Evolutionary conservation across 2,888 invertebrate genomes (phyloP).

Genomic region (Oxyteleia sp.): DNA sequence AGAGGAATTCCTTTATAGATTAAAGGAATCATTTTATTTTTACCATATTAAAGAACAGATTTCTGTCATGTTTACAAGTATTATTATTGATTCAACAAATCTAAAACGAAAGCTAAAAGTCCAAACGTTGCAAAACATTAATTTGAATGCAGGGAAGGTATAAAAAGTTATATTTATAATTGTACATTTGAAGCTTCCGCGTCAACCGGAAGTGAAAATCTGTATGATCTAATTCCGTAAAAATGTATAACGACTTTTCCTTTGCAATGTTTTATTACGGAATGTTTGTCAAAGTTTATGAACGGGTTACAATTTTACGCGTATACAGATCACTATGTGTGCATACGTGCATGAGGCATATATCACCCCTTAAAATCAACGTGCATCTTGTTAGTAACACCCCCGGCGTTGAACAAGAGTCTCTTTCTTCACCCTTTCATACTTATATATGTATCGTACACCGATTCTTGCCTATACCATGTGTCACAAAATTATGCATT

Average conservation of each 20-base stretch:
- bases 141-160: no score
- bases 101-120: no score
- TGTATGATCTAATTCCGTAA: conserved; percentile 11
- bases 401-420: conserved; percentile 86
- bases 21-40: no score
- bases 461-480: conserved; percentile 63
- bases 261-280: conserved; percentile 87
- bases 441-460: conserved; percentile 65
- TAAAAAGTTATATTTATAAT: no score
- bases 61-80: no score
- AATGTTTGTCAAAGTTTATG: conserved; percentile 79
- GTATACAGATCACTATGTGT: conserved; percentile 75
- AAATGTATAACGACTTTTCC: conserved; percentile 83
- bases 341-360: conserved; percentile 76
- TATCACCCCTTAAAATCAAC: conserved; percentile 82
- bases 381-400: conserved; percentile 87
- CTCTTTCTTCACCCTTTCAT: conserved; percentile 80
- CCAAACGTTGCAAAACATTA: no score
- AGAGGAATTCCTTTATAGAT: no score
- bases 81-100: no score
- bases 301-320: conserved; percentile 77
- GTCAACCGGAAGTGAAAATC: no score
- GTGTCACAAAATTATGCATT: conserved; percentile 55
- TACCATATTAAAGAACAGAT: no score
- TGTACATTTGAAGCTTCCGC: no score